Evolutionary conservation across 2,113 vertebrate genomes (phyloP), one percentile per base, ranked within the genome.

Genomic region (Cyprinodon variegatus): DNA sequence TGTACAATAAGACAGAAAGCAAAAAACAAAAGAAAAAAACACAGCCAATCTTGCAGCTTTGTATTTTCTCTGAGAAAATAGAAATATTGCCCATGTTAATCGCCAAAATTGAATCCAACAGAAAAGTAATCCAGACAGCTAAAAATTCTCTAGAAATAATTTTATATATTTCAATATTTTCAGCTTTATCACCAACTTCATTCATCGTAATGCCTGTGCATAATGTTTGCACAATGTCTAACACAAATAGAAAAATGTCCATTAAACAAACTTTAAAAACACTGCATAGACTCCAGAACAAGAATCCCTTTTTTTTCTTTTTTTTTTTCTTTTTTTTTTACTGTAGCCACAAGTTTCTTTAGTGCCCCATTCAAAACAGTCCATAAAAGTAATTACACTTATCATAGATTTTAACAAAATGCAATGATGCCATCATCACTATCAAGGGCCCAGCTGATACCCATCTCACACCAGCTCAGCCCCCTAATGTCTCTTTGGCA

Each of bases 331-430:
- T 50, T 36, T 74, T 72, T 61, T 13, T 62, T 68, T 70, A 41
- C 69, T 62, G 57, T 29, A 29, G 29, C 29, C 67, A n/a, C 15
- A n/a, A 57, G 63, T 65, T 60, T 70, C 46, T 82, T 87, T 76
- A 73, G 59, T 72, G 69, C 70, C 78, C 68, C 70, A 70, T 75
- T 85, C 83, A 88, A 72, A 45, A 66, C 63, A 66, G 77, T 68
- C 79, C 70, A 83, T 84, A 62, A 84, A 86, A 77, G 60, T 85
- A 77, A 83, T 90, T 85, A 86, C 46, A 82, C 78, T 84, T 88
- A 79, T 85, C 82, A 82, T 71, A 81, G 89, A 88, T 85, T 70
- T 76, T 82, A 77, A 83, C 81, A 78, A 79, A 76, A 83, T 65
- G 72, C 64, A 45, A 75, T 50, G 74, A 91, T 74, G 83, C 85